Evolutionary conservation across 2,113 vertebrate genomes (phyloP), one percentile per base, ranked within the genome.

Genomic region (Leucosticte australis): DNA sequence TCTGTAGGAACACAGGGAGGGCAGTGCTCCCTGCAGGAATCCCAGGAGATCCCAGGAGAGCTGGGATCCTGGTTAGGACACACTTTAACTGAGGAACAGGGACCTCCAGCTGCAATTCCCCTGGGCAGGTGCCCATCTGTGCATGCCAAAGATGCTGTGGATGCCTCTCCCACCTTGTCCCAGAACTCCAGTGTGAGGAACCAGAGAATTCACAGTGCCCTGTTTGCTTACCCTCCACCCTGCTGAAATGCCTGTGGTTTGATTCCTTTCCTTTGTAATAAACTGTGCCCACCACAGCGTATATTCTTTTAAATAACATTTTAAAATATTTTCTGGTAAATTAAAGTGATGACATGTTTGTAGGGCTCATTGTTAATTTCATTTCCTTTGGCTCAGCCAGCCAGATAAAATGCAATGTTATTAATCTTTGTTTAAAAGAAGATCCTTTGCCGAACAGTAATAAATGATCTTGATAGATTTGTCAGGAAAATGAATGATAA

Each of bases 381-480:
- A 96, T 97, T 97, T 97, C 97, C 95, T 96, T 96, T 92, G 94
- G 95, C 95, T 97, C 95, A 97, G 90, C 90, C 95, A 96, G 87
- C 79, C 95, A 94, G 95, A 95, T 94, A 92, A 97, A 94, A 94
- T 55, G 57, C 87, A 89, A 80, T 16, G 87, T 92, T 96, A 97
- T 97, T 96, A 96, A 97, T 97, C 96, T 97, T 94, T 89, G 95
- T 96, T 96, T 97, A 94, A 96, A 95, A 94, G 95, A 97, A 89
- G 83, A 95, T 94, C 92, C 94, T 95, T 82, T 93, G 92, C 87
- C 2, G 87, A 96, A 92, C 84, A 91, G 91, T 96, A 97, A 96
- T 96, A 96, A 97, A 96, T 97, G 96, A 96, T 96, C 96, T 86
- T 97, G 97, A 97, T 96, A 97, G 96, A 95, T 97, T 97, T 97